Conservation (phyloP, 2,113 vertebrate genomes). For the Symphodus melops region DNA sequence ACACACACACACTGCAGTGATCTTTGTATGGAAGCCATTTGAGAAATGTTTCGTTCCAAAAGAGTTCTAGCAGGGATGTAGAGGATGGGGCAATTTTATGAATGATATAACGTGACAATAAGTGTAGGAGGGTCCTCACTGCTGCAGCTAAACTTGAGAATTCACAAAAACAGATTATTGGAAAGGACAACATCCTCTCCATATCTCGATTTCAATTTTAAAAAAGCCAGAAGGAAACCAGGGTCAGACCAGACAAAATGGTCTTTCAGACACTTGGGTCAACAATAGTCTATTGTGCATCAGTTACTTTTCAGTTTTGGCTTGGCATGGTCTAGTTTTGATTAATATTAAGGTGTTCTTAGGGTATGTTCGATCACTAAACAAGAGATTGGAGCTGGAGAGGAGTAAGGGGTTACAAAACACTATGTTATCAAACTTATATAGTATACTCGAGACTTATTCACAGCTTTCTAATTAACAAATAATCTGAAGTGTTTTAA, state of each 20-base stretch:
- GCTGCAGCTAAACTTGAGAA: slow-evolving; percentile 21
- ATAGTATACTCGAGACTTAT: no score
- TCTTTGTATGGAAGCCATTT: slow-evolving; percentile 36
- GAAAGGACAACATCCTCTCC: slow-evolving; percentile 5
- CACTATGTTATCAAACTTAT: no score
- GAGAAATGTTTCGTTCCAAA: slow-evolving; percentile 41
- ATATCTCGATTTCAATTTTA: background rate
- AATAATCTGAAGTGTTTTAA: no score
- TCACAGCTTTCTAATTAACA: no score
- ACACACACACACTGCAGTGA: slow-evolving; percentile 26
- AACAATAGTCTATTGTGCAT: background rate
- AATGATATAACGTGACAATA: slow-evolving; percentile 18
- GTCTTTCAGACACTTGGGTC: background rate
- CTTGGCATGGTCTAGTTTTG: slow-evolving; percentile 33
- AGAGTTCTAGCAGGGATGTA: slow-evolving; percentile 34
- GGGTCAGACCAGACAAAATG: slow-evolving; percentile 9
- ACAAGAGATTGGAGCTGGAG: no score
- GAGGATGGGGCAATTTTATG: slow-evolving; percentile 19
- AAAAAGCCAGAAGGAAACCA: slow-evolving; percentile 20
- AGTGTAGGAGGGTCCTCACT: slow-evolving; percentile 11
- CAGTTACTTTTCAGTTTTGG: slow-evolving; percentile 17
- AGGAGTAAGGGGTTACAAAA: no score
- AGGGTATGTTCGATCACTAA: background rate
- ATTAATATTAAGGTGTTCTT: slow-evolving; percentile 39
- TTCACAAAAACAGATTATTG: slow-evolving; percentile 30